Evolutionary conservation across 2,113 vertebrate genomes (phyloP).

Genomic region (Ardeotis arabs): DNA sequence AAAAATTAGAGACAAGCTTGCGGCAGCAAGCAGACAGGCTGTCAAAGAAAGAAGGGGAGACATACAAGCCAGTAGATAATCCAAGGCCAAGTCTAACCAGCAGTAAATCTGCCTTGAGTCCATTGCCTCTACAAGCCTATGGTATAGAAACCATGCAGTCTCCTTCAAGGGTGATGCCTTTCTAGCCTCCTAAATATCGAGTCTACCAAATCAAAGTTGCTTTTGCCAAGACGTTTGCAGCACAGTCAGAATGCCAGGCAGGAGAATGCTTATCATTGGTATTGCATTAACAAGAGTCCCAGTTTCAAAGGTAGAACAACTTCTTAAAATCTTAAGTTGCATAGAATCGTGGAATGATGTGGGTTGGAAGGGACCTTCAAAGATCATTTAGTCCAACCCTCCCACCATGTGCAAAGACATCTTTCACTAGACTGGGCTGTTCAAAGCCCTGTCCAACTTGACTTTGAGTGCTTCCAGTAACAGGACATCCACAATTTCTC

Average conservation of each 20-base stretch:
- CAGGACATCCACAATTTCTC: neutral
- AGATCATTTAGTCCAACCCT: neutral
- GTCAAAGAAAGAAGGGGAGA: neutral
- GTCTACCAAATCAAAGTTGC: rapidly evolving
- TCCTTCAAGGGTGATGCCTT: neutral
- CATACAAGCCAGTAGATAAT: neutral
- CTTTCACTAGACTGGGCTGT: neutral
- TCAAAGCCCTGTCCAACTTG: neutral
- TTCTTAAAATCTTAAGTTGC: neutral
- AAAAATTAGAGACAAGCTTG: neutral
- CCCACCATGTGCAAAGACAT: neutral
- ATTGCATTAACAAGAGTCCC: neutral
- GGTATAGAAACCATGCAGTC: neutral
- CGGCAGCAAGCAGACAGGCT: neutral
- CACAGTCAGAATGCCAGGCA: rapidly evolving
- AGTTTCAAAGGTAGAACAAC: neutral
- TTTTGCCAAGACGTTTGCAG: neutral
- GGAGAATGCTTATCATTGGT: rapidly evolving
- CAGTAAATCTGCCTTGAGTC: neutral
- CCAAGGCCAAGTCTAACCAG: neutral
- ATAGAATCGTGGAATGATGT: neutral
- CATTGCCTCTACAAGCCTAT: neutral
- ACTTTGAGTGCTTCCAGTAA: neutral
- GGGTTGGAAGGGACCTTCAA: neutral
- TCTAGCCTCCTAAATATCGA: neutral